Evolutionary conservation across 2,888 invertebrate species (phyloP).

Genomic region (Lasioglossum vierecki): DNA sequence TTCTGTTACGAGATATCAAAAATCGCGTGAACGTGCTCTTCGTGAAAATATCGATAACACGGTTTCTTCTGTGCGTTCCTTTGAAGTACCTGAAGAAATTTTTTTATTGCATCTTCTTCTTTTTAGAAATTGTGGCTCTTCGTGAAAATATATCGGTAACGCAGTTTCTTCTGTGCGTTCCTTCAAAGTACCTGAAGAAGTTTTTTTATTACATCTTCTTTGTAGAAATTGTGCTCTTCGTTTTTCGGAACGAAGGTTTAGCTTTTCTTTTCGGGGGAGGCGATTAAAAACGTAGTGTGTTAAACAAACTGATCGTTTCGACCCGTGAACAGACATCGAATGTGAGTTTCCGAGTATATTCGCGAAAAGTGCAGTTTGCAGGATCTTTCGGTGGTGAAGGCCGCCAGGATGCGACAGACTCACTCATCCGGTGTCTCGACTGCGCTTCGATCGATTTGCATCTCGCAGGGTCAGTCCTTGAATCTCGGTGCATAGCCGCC

Average conservation of each 20-base stretch:
- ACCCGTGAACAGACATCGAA: background rate
- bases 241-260: too few species aligned
- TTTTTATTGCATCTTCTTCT: too few species aligned
- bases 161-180: too few species aligned
- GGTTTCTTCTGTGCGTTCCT: too few species aligned
- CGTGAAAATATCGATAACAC: too few species aligned
- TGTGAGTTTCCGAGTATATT: background rate
- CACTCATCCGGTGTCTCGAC: slow-evolving; percentile 30
- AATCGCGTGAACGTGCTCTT: too few species aligned
- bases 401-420: slow-evolving; percentile 39
- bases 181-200: background rate
- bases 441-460: slow-evolving; percentile 59
- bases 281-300: background rate
- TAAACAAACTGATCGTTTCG: background rate
- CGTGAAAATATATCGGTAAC: too few species aligned
- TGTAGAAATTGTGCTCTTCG: too few species aligned
- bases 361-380: background rate
- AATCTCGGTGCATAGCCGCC: slow-evolving; percentile 18
- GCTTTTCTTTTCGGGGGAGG: background rate
- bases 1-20: background rate
- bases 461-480: slow-evolving; percentile 46
- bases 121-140: background rate
- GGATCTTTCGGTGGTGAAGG: slow-evolving; percentile 6
- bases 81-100: too few species aligned
- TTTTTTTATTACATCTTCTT: background rate